Percentiles rank a stretch among this genome's conserved stretches.
phyloP scores from a whole-genome alignment of 2,888 invertebrate species.

The Hypercompe scribonia region DNA sequence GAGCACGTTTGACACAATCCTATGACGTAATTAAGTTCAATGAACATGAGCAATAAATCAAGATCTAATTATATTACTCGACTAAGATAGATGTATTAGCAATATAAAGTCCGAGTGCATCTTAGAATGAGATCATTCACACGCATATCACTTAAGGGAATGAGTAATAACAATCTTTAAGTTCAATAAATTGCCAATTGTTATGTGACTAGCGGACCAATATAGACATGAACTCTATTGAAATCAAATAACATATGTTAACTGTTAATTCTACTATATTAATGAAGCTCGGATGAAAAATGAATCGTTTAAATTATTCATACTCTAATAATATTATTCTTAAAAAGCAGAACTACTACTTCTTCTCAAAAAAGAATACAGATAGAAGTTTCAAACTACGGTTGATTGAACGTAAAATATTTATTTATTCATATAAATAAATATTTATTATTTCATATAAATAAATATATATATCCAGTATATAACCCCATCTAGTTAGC shows the following conservation, averaged over 20 bases:
- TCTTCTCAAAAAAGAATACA: too few relatives aligned
- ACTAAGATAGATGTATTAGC: not conserved
- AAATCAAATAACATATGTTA: not conserved
- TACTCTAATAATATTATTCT: too few relatives aligned
- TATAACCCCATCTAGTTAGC: too few relatives aligned
- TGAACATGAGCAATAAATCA: not conserved
- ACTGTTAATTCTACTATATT: not conserved
- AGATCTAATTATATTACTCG: not conserved
- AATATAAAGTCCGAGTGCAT: not conserved
- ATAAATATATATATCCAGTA: too few relatives aligned
- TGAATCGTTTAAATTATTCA: too few relatives aligned
- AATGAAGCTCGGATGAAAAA: not conserved
- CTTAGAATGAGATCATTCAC: not conserved
- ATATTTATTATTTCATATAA: too few relatives aligned
- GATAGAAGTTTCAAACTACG: too few relatives aligned
- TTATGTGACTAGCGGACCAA: not conserved
- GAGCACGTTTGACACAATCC: not conserved
- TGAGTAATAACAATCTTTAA: not conserved
- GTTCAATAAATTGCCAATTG: not conserved
- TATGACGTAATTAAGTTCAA: not conserved
- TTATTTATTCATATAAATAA: too few relatives aligned
- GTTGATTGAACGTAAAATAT: too few relatives aligned
- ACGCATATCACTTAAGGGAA: not conserved
- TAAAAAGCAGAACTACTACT: too few relatives aligned
- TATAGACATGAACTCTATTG: not conserved